These are phyloP conservation scores for Aepyceros melampus DNA, from an alignment of 2,113 vertebrate genomes.

Conservation along the genomic window DNA sequence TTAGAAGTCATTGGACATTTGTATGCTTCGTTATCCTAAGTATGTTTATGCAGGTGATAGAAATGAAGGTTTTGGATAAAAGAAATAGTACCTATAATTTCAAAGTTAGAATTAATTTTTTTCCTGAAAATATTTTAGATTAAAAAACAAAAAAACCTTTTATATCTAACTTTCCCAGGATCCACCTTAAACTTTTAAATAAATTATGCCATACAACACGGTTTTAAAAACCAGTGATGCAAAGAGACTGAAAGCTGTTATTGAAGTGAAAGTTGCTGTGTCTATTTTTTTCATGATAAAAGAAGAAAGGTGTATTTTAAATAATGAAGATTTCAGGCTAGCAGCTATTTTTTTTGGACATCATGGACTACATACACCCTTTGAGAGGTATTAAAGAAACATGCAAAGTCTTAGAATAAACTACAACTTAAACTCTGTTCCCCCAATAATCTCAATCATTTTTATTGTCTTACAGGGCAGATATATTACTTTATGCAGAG, in stretches of 20 bases:
- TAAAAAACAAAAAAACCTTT: background rate
- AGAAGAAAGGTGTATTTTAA: background rate
- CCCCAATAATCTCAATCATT: conserved; percentile 30
- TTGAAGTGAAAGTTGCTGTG: background rate
- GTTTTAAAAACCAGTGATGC: background rate
- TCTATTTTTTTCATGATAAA: background rate
- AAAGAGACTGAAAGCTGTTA: background rate
- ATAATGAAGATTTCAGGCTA: background rate
- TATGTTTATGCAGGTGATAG: conserved; percentile 55
- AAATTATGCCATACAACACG: background rate
- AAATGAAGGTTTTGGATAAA: conserved; percentile 36
- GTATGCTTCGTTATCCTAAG: background rate
- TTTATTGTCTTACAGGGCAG: conserved; percentile 46
- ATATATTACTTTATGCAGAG: conserved; percentile 7
- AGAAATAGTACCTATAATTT: conserved; percentile 3
- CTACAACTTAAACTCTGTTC: conserved; percentile 17
- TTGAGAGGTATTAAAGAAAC: conserved; percentile 10
- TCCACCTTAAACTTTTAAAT: background rate
- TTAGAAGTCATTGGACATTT: conserved; percentile 45
- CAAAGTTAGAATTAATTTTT: conserved; percentile 10
- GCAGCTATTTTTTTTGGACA: conserved; percentile 1
- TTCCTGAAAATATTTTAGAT: conserved; percentile 18
- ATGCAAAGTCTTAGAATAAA: conserved; percentile 1
- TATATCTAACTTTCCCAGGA: background rate
- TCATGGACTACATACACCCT: background rate